Evolutionary conservation across 2,113 vertebrate species (phyloP), one percentile per base, ranked within the genome.

Genomic region (Ia io): DNA sequence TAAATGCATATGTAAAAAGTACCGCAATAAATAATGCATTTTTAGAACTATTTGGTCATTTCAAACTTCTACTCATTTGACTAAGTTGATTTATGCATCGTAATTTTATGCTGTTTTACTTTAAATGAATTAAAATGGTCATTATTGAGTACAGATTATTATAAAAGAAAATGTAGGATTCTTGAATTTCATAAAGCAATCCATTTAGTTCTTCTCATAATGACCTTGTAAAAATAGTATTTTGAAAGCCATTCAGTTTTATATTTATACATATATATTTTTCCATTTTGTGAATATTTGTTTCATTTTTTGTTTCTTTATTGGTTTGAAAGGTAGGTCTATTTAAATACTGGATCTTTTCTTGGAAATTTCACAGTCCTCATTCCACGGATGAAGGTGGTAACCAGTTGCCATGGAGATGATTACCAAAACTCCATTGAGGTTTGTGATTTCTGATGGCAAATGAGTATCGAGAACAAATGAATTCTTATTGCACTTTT

Each of bases 381-480:
- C 51, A 35, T 77, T 71, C 49, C 40, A 76, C 53, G 49, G 56
- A 76, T 30, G 49, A 89, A 96, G 70, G 59, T 53, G 65, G 83
- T 40, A 93, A 35, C 74, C 65, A 13, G 91, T 94, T 96, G 90
- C 84, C 90, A 90, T 96, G 90, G 92, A 95, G 51, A 95, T 94
- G 71, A 92, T 91, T 83, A 89, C 69, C 67, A 23, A 82, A 88
- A n/a, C 20, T 76, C 80, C 70, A 79, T 25, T 93, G 91, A 91
- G 93, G 22, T 69, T 88, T 97, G 59, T 90, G 83, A 87, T 94
- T 95, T 91, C 79, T 95, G 51, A 35, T 69, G 59, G 84, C 63
- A 96, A 94, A 94, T 87, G 79, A 96, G 40, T 61, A 93, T 77
- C 47, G 56, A 80, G 95, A 96, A 79, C 69, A 94, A 94, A 92